These are phyloP conservation scores for Cataglyphis cursor DNA, from an alignment of 2,888 invertebrate genomes.

Conservation along the genomic window DNA sequence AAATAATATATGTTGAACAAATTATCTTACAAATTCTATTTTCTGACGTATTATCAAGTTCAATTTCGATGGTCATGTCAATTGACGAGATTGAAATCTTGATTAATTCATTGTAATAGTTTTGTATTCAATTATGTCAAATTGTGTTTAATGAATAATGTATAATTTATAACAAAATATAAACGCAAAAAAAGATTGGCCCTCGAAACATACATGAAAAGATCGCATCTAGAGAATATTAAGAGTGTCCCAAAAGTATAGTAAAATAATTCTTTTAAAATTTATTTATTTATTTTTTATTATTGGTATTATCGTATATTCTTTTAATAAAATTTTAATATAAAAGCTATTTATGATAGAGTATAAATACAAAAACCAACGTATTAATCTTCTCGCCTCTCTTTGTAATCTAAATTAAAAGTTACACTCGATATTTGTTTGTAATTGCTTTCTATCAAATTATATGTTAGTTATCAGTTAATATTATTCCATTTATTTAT, in stretches of 20 bases:
- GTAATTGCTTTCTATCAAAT: background rate
- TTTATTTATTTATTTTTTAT: background rate
- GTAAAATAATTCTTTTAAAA: background rate
- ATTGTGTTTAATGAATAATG: slow-evolving; percentile 7
- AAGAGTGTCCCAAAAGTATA: background rate
- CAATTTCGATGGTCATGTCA: slow-evolving; percentile 78
- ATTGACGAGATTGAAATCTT: slow-evolving; percentile 3
- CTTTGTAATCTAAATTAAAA: background rate
- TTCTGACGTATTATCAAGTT: slow-evolving; percentile 77
- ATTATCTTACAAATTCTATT: slow-evolving; percentile 77
- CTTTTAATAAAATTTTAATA: background rate
- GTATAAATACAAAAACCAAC: background rate
- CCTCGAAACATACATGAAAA: background rate
- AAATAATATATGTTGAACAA: background rate
- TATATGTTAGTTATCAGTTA: background rate
- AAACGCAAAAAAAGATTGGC: slow-evolving; percentile 24
- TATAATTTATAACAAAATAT: slow-evolving; percentile 32
- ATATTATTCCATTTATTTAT: background rate
- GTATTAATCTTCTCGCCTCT: background rate
- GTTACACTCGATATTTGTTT: background rate
- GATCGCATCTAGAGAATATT: background rate
- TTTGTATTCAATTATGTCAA: slow-evolving; percentile 21
- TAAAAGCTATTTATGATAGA: background rate
- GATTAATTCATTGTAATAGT: slow-evolving; percentile 1
- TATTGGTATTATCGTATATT: background rate